Evolutionary conservation across 2,888 invertebrate genomes (phyloP), one percentile per base, ranked within the genome.

Genomic region (Crepidodera aurea): DNA sequence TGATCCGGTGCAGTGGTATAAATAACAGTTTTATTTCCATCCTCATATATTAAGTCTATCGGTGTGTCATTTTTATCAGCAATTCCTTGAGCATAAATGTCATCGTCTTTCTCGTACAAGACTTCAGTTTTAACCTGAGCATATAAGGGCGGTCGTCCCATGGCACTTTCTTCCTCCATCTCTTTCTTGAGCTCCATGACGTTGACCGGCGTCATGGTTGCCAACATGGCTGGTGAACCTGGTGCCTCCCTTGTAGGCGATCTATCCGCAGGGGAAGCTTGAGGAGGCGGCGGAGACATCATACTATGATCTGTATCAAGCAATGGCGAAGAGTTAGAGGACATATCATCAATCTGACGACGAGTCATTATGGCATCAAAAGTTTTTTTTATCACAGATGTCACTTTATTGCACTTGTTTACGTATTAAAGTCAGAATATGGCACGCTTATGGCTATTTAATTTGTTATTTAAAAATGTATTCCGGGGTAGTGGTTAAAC

Each of bases 181-280:
- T 87, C 87, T 62, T 87, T 87, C 73, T 87, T 82, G 57, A 89
- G 85, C 75, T 92, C 92, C 73, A 92, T 85, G 32, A 92, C 92
- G 76, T 91, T 92, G 69, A 93, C 93, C 60, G 93, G 92, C 65
- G 92, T 93, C 93, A 93, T 93, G 75, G 92, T 93, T 69, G 92
- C 91, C 71, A 93, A 84, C 82, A 93, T 90, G 67, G 90, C 87
- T 73, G 90, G 90, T 73, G 87, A 90, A 82, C 87, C 82, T 51
- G 88, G 87, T 42, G 87, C 86, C 69, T 84, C 83, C 62, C 75
- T 71, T 22, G 68, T 46, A 61, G 84, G 80, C 16, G 82, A 80
- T 51, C 81, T 73, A 48, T 78, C 77, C 37, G 82, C 81, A 62
- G 85, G 84, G 55, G 86, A 85, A 51, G 83, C 83, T 73, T 83